Conservation (phyloP, 1,140 invertebrate species). For the Euschistus heros region DNA sequence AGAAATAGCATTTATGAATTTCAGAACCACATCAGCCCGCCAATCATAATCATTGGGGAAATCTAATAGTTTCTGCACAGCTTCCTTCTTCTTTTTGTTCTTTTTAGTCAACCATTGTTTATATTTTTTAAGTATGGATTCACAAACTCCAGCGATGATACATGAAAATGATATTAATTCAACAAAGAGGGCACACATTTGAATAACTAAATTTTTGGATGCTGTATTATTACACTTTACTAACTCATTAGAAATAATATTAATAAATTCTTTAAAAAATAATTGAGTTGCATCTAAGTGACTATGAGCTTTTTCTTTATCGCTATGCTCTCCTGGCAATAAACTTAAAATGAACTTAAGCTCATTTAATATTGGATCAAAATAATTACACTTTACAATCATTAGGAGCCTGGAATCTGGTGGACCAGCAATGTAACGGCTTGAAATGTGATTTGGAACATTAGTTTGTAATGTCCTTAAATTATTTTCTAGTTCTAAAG, state of each 20-base stretch:
- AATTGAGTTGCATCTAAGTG: conserved; percentile 15
- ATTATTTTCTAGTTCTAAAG: conserved; percentile 4
- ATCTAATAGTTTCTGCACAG: not conserved
- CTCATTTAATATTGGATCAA: conserved; percentile 21
- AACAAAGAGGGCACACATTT: conserved; percentile 18
- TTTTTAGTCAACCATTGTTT: conserved; percentile 19
- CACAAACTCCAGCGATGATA: conserved; percentile 15
- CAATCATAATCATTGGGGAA: conserved; percentile 10
- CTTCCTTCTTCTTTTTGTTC: conserved; percentile 22
- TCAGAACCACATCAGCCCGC: conserved; percentile 7
- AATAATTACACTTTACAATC: conserved; percentile 21
- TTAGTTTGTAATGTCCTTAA: conserved; percentile 16
- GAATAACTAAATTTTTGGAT: conserved; percentile 7
- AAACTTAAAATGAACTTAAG: conserved; percentile 14
- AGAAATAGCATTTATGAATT: conserved; percentile 2
- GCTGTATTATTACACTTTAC: not conserved
- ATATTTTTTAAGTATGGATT: conserved; percentile 9
- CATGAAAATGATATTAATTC: conserved; percentile 22
- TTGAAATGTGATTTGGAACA: conserved; percentile 15
- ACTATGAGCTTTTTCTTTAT: conserved; percentile 18
- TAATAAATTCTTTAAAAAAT: conserved; percentile 20
- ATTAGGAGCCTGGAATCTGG: conserved; percentile 19
- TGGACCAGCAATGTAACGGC: conserved; percentile 17
- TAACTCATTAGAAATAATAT: not conserved
- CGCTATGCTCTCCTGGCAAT: conserved; percentile 12